Conservation (phyloP, 2,113 vertebrate species). For the Otis tarda region DNA sequence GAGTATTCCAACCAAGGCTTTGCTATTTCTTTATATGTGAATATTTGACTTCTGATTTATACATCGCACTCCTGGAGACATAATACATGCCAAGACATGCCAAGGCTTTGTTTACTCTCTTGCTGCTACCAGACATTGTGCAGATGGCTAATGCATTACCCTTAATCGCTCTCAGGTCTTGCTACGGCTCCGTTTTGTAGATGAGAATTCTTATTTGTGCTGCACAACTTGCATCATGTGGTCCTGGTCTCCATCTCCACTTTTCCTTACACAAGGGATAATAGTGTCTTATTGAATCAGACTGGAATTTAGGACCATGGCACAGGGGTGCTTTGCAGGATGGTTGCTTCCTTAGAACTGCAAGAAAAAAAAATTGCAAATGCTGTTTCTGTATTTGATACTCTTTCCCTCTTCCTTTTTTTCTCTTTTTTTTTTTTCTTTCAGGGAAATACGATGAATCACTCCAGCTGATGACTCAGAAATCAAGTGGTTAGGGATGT, state of each 20-base stretch:
- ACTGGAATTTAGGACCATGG: background rate
- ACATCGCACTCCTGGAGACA: background rate
- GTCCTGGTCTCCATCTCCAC: background rate
- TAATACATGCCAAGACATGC: background rate
- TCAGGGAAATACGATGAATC: background rate
- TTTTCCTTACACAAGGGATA: background rate
- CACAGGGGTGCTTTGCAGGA: background rate
- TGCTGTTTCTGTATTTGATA: background rate
- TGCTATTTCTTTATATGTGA: background rate
- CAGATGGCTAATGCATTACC: background rate
- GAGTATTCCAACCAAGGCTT: background rate
- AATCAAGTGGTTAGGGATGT: background rate
- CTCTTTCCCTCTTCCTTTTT: rapidly evolving
- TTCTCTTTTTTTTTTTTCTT: background rate
- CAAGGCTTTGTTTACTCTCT: background rate
- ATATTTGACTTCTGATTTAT: background rate
- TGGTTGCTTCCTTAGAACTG: background rate
- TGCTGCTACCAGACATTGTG: background rate
- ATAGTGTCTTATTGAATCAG: background rate
- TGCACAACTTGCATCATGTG: background rate
- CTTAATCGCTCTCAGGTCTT: background rate
- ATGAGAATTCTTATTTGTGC: background rate
- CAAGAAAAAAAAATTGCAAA: background rate
- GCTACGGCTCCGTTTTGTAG: background rate
- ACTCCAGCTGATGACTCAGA: background rate